Evolutionary conservation across 2,113 vertebrate species (phyloP).

Genomic region (Eurystomus gularis): DNA sequence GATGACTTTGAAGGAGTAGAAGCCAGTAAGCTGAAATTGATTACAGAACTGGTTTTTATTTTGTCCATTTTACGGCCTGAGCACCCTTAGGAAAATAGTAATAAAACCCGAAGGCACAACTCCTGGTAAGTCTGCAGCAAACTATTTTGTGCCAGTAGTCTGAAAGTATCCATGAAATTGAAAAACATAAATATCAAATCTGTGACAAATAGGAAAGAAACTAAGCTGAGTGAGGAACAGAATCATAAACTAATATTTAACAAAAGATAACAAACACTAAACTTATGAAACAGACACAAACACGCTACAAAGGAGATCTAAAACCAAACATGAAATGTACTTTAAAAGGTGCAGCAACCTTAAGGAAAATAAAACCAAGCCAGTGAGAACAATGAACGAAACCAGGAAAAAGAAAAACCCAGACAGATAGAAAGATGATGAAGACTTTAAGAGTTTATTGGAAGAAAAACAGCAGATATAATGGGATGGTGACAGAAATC

Average conservation of each 20-base stretch:
- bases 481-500: constrained; percentile 59
- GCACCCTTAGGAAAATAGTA: not conserved
- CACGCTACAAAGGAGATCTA: not conserved
- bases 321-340: not conserved
- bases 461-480: constrained; percentile 69
- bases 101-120: not conserved
- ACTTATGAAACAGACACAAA: not conserved
- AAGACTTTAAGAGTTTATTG: constrained; percentile 78
- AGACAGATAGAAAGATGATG: constrained; percentile 71
- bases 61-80: not conserved
- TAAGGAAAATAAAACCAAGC: not conserved
- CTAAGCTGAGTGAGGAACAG: not conserved
- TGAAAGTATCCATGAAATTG: not conserved
- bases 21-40: not conserved
- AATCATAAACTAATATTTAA: not conserved
- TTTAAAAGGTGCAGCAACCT: not conserved
- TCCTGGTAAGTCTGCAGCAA: not conserved
- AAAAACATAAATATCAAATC: not conserved
- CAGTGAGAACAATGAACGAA: not conserved
- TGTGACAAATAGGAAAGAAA: not conserved
- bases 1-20: not conserved
- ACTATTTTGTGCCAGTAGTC: not conserved
- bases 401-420: constrained; percentile 30
- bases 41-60: not conserved
- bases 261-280: not conserved